These are phyloP conservation scores for Propithecus perrieri DNA, from an alignment of 2,797 vertebrate genomes.

Conservation along the genomic window DNA sequence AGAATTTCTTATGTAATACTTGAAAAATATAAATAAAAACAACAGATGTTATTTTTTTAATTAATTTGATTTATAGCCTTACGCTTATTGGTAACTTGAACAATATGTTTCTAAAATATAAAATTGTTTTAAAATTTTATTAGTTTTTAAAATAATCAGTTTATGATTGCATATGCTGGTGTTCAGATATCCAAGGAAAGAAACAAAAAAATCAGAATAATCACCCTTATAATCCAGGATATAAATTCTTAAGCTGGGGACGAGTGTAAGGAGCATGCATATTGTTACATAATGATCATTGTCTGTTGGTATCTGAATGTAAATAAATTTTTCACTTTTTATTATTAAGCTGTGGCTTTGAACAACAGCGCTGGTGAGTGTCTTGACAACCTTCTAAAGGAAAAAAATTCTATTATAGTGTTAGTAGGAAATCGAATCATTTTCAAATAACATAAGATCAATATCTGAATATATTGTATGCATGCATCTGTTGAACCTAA, in stretches of 20 bases:
- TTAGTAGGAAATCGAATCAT: neutral
- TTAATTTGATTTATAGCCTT: conserved; percentile 36
- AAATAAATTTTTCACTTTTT: conserved; percentile 32
- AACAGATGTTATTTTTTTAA: neutral
- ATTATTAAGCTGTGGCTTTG: neutral
- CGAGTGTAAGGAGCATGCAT: neutral
- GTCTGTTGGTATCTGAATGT: neutral
- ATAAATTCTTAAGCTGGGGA: neutral
- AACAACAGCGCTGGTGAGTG: neutral
- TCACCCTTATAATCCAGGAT: neutral
- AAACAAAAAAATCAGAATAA: conserved; percentile 11
- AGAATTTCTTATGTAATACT: neutral
- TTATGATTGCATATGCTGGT: neutral
- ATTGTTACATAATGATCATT: neutral
- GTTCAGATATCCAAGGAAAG: conserved; percentile 21
- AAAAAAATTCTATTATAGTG: neutral
- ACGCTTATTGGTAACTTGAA: conserved; percentile 13
- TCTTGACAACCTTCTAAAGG: neutral
- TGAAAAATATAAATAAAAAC: conserved; percentile 33
- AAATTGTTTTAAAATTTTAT: conserved; percentile 18
- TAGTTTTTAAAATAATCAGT: conserved; percentile 6
- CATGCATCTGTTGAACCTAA: neutral
- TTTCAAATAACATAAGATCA: neutral
- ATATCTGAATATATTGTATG: neutral
- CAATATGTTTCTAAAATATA: conserved; percentile 36